These are phyloP conservation scores for Sepiola atlantica DNA, from an alignment of 2,888 invertebrate species.

Conservation along the genomic window DNA sequence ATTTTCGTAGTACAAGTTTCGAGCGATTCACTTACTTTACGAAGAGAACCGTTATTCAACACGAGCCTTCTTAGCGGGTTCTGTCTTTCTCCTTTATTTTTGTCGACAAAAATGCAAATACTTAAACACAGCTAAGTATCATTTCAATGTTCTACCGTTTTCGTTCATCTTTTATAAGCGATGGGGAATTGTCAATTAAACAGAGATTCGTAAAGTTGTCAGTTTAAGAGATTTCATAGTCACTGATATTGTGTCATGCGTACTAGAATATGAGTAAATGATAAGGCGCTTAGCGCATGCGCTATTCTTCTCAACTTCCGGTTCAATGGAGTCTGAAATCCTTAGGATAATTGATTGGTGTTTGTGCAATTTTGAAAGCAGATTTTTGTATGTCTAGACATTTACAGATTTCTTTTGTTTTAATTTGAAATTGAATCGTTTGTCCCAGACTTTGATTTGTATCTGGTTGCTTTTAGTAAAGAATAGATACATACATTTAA, in stretches of 20 bases:
- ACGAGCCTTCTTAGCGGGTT: too few relatives aligned
- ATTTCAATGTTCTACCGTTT: neutral
- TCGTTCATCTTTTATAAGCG: neutral
- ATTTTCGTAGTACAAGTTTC: too few relatives aligned
- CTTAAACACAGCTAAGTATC: neutral
- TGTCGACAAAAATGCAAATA: neutral
- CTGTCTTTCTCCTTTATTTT: neutral
- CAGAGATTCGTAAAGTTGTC: neutral
- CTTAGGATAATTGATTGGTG: neutral
- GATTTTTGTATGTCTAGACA: neutral
- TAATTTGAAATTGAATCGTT: neutral
- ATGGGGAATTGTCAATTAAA: neutral
- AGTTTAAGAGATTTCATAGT: neutral
- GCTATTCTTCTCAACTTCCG: neutral
- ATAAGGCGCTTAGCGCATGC: neutral
- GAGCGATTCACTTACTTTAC: too few relatives aligned
- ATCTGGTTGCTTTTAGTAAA: neutral
- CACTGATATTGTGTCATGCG: neutral
- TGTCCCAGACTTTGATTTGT: neutral
- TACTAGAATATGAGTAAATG: neutral
- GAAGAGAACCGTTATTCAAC: too few relatives aligned
- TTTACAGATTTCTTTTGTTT: neutral
- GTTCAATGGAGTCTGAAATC: neutral
- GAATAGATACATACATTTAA: neutral
- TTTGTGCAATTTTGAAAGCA: constrained; percentile 11